Conservation (phyloP, 2,113 vertebrate species). For the Gambusia affinis region DNA sequence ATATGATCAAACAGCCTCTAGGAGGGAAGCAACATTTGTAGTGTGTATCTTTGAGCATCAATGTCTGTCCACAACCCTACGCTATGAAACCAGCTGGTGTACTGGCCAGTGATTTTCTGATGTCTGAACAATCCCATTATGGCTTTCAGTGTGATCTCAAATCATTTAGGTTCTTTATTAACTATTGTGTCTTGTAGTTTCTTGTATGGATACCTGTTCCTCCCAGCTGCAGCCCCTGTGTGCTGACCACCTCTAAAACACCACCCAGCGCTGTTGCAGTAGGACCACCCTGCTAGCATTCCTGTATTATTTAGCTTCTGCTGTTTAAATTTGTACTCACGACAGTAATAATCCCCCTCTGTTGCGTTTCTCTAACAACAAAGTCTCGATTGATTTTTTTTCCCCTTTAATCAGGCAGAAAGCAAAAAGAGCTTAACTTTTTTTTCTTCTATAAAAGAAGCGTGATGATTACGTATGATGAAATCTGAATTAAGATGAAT, state of each 20-base stretch:
- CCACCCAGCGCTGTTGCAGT: background rate
- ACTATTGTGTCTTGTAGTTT: too few species aligned
- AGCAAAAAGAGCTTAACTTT: constrained; percentile 42
- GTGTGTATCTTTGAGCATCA: too few species aligned
- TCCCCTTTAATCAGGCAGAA: constrained; percentile 37
- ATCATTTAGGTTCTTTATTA: too few species aligned
- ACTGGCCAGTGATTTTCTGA: too few species aligned
- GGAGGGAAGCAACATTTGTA: too few species aligned
- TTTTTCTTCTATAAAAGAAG: constrained; percentile 20
- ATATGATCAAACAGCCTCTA: too few species aligned
- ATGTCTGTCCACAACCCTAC: too few species aligned
- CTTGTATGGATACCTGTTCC: too few species aligned
- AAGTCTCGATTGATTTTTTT: constrained; percentile 23
- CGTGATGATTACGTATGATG: constrained; percentile 49
- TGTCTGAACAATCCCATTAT: too few species aligned
- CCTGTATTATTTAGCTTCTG: constrained; percentile 14
- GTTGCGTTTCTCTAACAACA: constrained; percentile 16
- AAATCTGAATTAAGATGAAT: constrained; percentile 62
- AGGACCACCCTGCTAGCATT: constrained; percentile 11
- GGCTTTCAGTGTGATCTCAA: too few species aligned
- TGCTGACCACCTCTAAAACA: background rate
- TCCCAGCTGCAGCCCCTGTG: background rate
- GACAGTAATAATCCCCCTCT: constrained; percentile 35
- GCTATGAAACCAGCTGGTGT: too few species aligned
- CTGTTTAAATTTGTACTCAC: constrained; percentile 17